Evolutionary conservation across 2,888 invertebrate genomes (phyloP).

Genomic region (Galerucella calmariensis): DNA sequence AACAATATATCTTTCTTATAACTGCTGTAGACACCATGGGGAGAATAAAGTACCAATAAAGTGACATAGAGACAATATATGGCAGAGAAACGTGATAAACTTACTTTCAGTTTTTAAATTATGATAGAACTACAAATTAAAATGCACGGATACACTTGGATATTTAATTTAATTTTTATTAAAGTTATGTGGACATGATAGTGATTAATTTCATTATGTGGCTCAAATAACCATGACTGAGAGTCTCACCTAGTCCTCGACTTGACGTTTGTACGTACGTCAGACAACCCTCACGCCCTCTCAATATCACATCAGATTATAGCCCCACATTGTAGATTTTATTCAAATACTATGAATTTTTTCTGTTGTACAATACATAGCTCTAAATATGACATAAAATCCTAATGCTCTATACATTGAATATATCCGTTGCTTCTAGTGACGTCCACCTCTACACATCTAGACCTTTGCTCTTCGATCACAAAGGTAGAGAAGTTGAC

Average conservation of each 20-base stretch:
- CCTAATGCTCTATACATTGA: too few species aligned
- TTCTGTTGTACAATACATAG: too few species aligned
- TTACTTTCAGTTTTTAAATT: conserved; percentile 6
- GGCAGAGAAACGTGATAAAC: neutral
- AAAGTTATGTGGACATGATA: neutral
- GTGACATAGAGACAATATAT: conserved; percentile 6
- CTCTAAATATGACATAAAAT: too few species aligned
- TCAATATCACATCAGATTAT: too few species aligned
- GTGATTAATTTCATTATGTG: neutral
- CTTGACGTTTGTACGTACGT: too few species aligned
- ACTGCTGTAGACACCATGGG: conserved; percentile 26
- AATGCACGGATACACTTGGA: neutral
- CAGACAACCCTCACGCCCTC: too few species aligned
- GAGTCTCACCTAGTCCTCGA: neutral
- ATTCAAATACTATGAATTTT: too few species aligned
- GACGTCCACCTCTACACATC: neutral
- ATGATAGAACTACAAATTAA: conserved; percentile 3
- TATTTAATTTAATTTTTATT: neutral
- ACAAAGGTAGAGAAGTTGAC: conserved; percentile 46
- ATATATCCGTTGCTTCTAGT: too few species aligned
- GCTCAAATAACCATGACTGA: neutral
- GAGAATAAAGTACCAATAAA: conserved; percentile 21
- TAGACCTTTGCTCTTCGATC: conserved; percentile 16
- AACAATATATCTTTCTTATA: conserved; percentile 32
- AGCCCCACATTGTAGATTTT: too few species aligned